phyloP scores from a whole-genome alignment of 2,113 vertebrate species.

The Pelodiscus sinensis region DNA sequence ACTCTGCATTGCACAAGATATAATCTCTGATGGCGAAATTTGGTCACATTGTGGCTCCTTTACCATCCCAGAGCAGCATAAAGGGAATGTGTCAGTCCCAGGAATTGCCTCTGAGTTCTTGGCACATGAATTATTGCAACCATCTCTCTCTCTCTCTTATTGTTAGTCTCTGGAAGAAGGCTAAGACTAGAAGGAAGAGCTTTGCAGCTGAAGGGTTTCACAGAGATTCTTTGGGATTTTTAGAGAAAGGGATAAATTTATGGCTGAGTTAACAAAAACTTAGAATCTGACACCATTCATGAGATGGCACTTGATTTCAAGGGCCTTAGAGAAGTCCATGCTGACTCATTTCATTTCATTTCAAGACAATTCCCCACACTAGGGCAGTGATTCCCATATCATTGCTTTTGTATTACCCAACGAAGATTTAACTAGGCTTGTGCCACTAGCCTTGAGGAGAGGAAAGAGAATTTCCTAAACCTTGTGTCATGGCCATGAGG shows the following conservation, averaged over 20 bases:
- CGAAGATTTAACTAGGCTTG: background rate
- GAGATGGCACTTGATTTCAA: background rate
- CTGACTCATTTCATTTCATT: background rate
- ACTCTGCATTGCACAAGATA: background rate
- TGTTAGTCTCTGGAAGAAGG: background rate
- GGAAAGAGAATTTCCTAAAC: background rate
- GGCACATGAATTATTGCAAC: background rate
- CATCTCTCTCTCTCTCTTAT: background rate
- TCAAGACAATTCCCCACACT: background rate
- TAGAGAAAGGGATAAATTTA: background rate
- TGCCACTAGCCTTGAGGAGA: rapidly evolving
- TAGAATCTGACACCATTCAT: background rate
- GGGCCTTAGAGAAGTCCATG: background rate
- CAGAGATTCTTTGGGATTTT: background rate
- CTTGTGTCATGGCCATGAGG: too few species aligned
- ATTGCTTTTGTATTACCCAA: background rate
- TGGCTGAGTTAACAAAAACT: background rate
- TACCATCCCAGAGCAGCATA: background rate
- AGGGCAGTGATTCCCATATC: background rate
- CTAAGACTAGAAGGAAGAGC: background rate
- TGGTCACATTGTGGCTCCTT: background rate
- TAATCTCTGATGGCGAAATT: background rate
- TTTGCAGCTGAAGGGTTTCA: background rate
- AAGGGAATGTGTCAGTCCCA: background rate
- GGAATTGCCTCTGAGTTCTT: background rate